Evolutionary conservation across 2,888 invertebrate species (phyloP), one percentile per base, ranked within the genome.

Genomic region (Leptinotarsa juncta): DNA sequence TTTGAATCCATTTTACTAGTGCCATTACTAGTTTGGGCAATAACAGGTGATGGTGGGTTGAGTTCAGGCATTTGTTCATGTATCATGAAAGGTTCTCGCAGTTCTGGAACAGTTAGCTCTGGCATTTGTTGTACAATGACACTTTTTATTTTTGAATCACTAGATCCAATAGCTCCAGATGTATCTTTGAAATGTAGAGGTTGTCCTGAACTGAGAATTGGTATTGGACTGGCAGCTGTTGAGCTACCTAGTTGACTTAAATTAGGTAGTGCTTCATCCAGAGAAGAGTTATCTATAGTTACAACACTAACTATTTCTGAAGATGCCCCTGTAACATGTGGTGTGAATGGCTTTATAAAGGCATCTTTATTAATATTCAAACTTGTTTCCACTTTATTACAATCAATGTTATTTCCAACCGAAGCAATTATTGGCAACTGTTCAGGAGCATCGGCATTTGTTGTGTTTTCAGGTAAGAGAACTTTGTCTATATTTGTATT

Each of bases 61-160:
- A 82, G 66, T 50, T 77, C 74, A 0, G 83, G 83, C 82, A 83
- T 82, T 65, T 81, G 79, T 10, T 83, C 82, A 66, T 79, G 79
- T 65, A 73, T 77, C 14, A 76, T 71, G 50, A 71, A 72, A 10
- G 80, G 74, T 12, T 76, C 72, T 18, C 70, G 53, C 4, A 78
- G 76, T 65, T 81, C 80, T 23, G 81, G 81, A 7, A 23, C 26
- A 4, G 76, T 75, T 18, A 82, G 68, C 65, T 78, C 67, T 10
- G 82, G 82, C 82, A 82, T 82, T 65, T 72, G 55, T 20, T 72
- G 69, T 14, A 69, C 60, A 20, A 71, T 12, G 14, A 70, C 55
- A 23, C 12, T 49, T 12, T n/a, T 20, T 4, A n/a, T 7, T 7
- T 32, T n/a, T 4, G 32, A 62, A 62, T 32, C n/a, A 26, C 23